Base-by-base conservation (phyloP, 1,140 invertebrate species). In the Apis laboriosa region DNA sequence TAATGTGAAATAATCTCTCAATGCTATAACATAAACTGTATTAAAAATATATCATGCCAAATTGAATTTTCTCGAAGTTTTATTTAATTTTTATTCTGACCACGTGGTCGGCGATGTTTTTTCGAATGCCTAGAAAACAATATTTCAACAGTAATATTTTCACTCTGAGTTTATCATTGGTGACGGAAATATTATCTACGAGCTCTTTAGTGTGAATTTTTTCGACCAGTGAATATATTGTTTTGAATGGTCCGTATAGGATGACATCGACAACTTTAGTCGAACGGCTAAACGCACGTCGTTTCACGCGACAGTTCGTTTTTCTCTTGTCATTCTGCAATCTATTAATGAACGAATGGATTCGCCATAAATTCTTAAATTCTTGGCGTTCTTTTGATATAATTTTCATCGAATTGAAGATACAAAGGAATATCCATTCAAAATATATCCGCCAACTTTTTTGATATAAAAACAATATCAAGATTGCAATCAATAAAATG, bases 181-280 rank as follows among this genome's bases (percentile, higher is more conserved):
- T 49, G 74, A 63, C 24, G 19, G 24, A 53, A 64, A 76, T 76
- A 76, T 64, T 76, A 76, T 74, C 56, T 76, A 53, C 19, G 74
- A 76, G 53, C 13, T 43, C 53, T 43, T 17, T 34, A 21, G 28
- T 49, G 24, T n/a, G n/a, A 64, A 17, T 53, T 76, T 24, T 53
- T 76, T 64, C 49, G 19, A 53, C 74, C n/a, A 11, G n/a, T 43
- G 60, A 64, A 64, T 64, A 76, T 63, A 63, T 55, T 76, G 60
- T 76, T 76, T 63, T 43, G 28, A 58, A n/a, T 21, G 24, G 72
- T 21, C 60, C 15, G 72, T 15, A 24, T 49, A 28, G 56, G 34
- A 21, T 70, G 67, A 70, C 49, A 56, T 43, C 56, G 72, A 74
- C 56, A 49, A 21, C 72, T n/a, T 49, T 75, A 75, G 72, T 19